A percentile compares a stretch with the other conserved stretches of the same genome.
These are phyloP conservation scores for Drosophila lutescens DNA, from an alignment of 2,888 invertebrate species.

Conservation along the genomic window DNA sequence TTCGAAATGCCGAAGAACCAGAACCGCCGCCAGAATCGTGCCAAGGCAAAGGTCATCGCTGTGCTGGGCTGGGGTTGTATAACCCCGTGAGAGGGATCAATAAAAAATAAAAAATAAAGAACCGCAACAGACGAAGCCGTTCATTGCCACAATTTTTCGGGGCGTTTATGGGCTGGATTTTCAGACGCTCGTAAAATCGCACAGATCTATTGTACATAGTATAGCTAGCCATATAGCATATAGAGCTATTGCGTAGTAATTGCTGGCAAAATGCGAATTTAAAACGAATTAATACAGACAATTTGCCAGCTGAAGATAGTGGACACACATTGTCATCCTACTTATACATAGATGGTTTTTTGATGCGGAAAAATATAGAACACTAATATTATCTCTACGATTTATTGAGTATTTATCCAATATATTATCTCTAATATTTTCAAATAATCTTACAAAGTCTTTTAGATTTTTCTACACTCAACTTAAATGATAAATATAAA, in stretches of 20 bases:
- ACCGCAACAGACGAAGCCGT: conserved; percentile 27
- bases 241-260: conserved; percentile 32
- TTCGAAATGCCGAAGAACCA: conserved; percentile 10
- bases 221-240: neutral
- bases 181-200: conserved; percentile 41
- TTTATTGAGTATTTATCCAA: too few relatives aligned
- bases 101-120: conserved; percentile 37
- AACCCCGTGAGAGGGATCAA: conserved; percentile 27
- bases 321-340: too few relatives aligned
- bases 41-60: conserved; percentile 46
- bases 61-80: conserved; percentile 11
- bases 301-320: conserved; percentile 9
- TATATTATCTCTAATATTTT: too few relatives aligned
- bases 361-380: too few relatives aligned
- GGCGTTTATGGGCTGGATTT: conserved; percentile 37
- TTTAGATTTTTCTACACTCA: too few relatives aligned
- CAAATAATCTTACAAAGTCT: too few relatives aligned
- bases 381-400: too few relatives aligned
- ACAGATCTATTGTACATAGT: conserved; percentile 25
- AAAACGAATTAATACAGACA: conserved; percentile 18
- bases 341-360: too few relatives aligned
- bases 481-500: neutral
- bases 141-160: conserved; percentile 26
- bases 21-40: conserved; percentile 37
- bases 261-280: conserved; percentile 22